These are phyloP conservation scores for Lamellibrachia luymesi DNA, from an alignment of 1,140 invertebrate genomes.

Conservation along the genomic window DNA sequence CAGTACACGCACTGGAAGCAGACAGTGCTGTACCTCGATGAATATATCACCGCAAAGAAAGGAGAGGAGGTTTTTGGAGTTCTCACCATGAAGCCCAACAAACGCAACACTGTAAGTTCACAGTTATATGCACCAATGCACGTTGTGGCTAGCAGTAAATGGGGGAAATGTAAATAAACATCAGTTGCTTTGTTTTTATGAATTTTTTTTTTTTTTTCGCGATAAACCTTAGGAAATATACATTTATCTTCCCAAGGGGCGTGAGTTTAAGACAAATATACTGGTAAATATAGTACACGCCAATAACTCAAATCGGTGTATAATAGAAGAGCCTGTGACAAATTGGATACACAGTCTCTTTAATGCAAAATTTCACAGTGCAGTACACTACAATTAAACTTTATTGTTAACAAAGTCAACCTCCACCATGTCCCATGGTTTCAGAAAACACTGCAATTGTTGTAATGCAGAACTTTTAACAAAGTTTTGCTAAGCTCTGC, in stretches of 20 bases:
- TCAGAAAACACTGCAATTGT: too few relatives aligned
- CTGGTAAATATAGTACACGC: too few relatives aligned
- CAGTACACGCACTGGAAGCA: conserved; percentile 99
- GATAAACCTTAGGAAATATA: too few relatives aligned
- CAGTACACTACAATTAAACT: not conserved
- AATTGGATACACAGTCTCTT: not conserved
- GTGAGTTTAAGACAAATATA: too few relatives aligned
- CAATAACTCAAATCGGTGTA: too few relatives aligned
- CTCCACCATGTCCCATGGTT: too few relatives aligned
- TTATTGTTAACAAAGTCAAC: not conserved
- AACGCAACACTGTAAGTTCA: conserved; percentile 75
- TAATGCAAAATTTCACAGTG: not conserved
- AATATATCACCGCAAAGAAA: conserved; percentile 92
- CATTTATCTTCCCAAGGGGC: too few relatives aligned
- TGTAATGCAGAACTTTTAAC: too few relatives aligned
- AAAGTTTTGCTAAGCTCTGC: too few relatives aligned
- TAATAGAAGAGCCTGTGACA: not conserved
- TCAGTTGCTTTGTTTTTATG: not conserved
- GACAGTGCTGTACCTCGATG: conserved; percentile 97
- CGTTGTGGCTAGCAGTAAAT: not conserved
- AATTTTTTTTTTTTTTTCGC: too few relatives aligned
- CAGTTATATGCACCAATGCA: not conserved
- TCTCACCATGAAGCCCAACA: conserved; percentile 93
- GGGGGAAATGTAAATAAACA: not conserved
- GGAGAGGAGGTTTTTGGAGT: conserved; percentile 87